Conservation (phyloP, 2,113 vertebrate species). For the Lota lota region DNA sequence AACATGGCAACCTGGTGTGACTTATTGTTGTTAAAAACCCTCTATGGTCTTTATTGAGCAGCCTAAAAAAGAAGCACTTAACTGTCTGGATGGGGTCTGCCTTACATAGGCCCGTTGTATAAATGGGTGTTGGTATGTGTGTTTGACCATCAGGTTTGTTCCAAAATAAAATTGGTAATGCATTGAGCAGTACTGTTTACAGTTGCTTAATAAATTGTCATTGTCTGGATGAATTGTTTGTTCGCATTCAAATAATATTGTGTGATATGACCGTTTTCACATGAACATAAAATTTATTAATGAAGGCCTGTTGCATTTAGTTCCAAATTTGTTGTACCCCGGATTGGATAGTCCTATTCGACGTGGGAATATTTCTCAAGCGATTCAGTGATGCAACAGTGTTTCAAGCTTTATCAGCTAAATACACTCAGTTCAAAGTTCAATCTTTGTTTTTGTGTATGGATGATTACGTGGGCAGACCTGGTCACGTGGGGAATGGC, state of each 20-base stretch:
- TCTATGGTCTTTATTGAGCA: slow-evolving; percentile 16
- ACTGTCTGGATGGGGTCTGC: slow-evolving; percentile 7
- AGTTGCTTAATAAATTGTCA: neutral
- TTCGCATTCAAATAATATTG: slow-evolving; percentile 3
- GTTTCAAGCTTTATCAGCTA: no score
- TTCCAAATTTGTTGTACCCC: no score
- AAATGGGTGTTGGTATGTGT: slow-evolving; percentile 25
- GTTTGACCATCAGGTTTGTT: slow-evolving; percentile 12
- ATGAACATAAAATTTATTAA: no score
- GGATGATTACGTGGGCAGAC: no score
- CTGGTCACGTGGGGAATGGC: no score
- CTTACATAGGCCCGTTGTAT: slow-evolving; percentile 26
- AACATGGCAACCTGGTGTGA: slow-evolving; percentile 44
- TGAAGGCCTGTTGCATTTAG: no score
- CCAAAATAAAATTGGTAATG: slow-evolving; percentile 40
- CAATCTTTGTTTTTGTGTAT: no score
- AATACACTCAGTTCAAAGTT: no score
- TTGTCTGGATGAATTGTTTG: neutral
- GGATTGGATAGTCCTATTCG: no score
- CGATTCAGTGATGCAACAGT: no score
- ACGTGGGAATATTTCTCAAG: no score
- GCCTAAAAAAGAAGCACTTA: slow-evolving; percentile 2
- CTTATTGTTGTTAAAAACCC: slow-evolving; percentile 16
- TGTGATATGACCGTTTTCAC: neutral
- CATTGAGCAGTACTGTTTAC: neutral